These are phyloP conservation scores for Trichosurus vulpecula DNA, from an alignment of 2,797 vertebrate genomes.

Conservation along the genomic window DNA sequence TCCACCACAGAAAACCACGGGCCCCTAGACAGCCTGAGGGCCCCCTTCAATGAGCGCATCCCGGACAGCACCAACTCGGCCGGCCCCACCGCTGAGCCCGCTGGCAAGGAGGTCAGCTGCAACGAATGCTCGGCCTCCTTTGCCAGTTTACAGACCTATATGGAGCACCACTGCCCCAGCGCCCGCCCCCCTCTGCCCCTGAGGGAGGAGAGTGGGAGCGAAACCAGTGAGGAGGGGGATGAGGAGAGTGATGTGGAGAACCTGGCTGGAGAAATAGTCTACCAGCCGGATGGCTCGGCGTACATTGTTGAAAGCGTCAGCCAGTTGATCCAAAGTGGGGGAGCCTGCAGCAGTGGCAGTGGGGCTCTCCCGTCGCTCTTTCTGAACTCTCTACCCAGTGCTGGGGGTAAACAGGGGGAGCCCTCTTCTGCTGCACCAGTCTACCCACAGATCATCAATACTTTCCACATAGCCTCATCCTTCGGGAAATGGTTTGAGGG, in stretches of 20 bases:
- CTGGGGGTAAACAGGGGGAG: constrained; percentile 89
- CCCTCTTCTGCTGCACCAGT: constrained; percentile 90
- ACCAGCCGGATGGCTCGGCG: constrained; percentile 98
- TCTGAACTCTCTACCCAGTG: constrained; percentile 91
- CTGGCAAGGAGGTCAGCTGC: constrained; percentile 87
- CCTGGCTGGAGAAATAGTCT: constrained; percentile 97
- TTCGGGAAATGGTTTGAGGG: constrained; percentile 99
- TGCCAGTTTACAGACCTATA: constrained; percentile 91
- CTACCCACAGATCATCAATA: constrained; percentile 99
- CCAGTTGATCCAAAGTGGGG: constrained; percentile 97
- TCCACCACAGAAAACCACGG: constrained; percentile 82
- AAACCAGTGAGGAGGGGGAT: constrained; percentile 94
- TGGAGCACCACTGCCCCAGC: constrained; percentile 96
- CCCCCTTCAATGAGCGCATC: constrained; percentile 84
- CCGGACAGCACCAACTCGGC: constrained; percentile 79
- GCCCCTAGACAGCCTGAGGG: constrained; percentile 87
- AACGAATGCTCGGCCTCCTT: constrained; percentile 87
- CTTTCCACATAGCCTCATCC: constrained; percentile 99
- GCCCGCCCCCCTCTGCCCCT: constrained; percentile 88
- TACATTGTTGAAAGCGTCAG: constrained; percentile 99
- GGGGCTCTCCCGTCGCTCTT: constrained; percentile 87
- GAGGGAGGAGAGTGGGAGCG: constrained; percentile 93
- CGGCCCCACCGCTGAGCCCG: constrained; percentile 79
- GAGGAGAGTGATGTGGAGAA: constrained; percentile 99
- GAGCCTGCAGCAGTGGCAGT: constrained; percentile 68